phyloP scores from a whole-genome alignment of 2,113 vertebrate species.

The Embiotoca jacksoni region DNA sequence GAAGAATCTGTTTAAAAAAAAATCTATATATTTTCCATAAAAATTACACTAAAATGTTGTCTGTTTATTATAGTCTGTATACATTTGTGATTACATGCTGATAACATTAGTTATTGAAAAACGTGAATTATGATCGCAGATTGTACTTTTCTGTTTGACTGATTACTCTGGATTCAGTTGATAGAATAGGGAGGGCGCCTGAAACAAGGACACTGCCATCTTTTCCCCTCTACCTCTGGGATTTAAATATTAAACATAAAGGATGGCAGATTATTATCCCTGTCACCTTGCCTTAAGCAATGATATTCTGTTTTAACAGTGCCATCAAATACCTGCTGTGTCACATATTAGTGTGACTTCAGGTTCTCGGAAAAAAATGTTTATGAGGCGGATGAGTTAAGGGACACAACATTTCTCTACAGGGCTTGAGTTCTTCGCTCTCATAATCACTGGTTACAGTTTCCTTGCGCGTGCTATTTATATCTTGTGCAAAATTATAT shows the following conservation, averaged over 20 bases:
- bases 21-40: constrained; percentile 7
- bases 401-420: constrained; percentile 17
- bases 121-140: constrained; percentile 32
- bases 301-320: constrained; percentile 87
- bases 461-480: neutral
- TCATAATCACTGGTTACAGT: constrained; percentile 20
- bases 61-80: neutral
- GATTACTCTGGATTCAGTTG: constrained; percentile 57
- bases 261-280: constrained; percentile 88
- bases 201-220: constrained; percentile 85
- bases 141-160: constrained; percentile 52
- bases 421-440: constrained; percentile 1
- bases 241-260: constrained; percentile 91
- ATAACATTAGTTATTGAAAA: constrained; percentile 40
- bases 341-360: constrained; percentile 86
- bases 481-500: neutral
- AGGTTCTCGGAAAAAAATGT: constrained; percentile 51
- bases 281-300: constrained; percentile 92
- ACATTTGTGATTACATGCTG: constrained; percentile 25
- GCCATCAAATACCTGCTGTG: constrained; percentile 89
- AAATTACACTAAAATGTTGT: constrained; percentile 15
- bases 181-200: constrained; percentile 76
- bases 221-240: constrained; percentile 75
- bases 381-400: constrained; percentile 28
- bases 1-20: constrained; percentile 29